Evolutionary conservation across 2,888 invertebrate species (phyloP).

Genomic region (Volucella inflata): DNA sequence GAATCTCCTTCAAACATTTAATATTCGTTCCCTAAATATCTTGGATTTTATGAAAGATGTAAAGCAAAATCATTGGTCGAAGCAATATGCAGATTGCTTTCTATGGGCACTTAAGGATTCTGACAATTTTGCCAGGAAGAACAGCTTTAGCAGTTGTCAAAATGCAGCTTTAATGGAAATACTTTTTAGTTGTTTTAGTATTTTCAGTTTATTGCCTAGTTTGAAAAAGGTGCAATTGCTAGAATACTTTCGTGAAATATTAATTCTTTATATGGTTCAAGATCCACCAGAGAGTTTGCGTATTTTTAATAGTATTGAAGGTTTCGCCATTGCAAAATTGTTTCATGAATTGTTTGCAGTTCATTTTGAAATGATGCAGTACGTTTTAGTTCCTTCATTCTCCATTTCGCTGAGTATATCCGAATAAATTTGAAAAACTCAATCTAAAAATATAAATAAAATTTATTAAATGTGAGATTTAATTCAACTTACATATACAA

Average conservation of each 20-base stretch:
- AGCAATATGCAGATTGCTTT: background rate
- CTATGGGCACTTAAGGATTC: slow-evolving; percentile 16
- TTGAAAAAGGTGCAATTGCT: slow-evolving; percentile 6
- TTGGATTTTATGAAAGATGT: slow-evolving; percentile 11
- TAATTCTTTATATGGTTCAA: slow-evolving; percentile 41
- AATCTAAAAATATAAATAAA: background rate
- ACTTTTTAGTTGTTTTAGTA: slow-evolving; percentile 48
- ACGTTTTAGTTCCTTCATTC: slow-evolving; percentile 16
- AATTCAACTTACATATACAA: no score
- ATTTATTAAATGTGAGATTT: background rate
- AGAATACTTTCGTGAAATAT: slow-evolving; percentile 50
- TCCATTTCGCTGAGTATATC: background rate
- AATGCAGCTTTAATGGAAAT: slow-evolving; percentile 56
- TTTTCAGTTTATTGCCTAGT: slow-evolving; percentile 21
- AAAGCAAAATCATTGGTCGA: slow-evolving; percentile 1
- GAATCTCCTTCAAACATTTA: slow-evolving; percentile 48
- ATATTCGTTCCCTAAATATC: background rate
- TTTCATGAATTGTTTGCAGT: slow-evolving; percentile 49
- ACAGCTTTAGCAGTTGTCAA: slow-evolving; percentile 16
- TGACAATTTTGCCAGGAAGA: background rate
- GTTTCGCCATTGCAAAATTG: slow-evolving; percentile 49
- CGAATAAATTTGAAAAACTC: background rate
- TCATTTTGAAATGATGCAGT: slow-evolving; percentile 41
- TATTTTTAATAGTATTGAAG: slow-evolving; percentile 44
- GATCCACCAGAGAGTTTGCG: slow-evolving; percentile 55